Conservation (phyloP, 2,888 invertebrate species). For the Meta bourneti region DNA sequence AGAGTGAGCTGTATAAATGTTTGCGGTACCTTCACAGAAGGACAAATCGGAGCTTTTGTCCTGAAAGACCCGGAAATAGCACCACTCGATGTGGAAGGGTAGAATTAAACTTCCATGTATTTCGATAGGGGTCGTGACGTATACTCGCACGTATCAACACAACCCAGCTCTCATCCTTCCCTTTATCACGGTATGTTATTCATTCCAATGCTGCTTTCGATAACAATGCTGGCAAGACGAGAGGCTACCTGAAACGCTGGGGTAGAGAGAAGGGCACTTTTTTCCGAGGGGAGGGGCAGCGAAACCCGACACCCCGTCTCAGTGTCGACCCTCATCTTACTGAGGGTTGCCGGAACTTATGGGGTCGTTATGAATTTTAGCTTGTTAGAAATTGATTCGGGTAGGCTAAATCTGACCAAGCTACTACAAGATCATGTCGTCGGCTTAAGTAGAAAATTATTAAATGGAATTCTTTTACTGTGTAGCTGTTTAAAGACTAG, state of each 20-base stretch:
- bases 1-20: too few relatives aligned
- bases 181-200: neutral
- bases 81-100: neutral
- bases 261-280: conserved; percentile 4
- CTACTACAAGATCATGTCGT: too few relatives aligned
- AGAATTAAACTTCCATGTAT: neutral
- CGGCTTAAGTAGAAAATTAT: too few relatives aligned
- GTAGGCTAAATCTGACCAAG: too few relatives aligned
- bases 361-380: neutral
- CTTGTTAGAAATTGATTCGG: too few relatives aligned
- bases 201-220: neutral
- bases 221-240: conserved; percentile 5
- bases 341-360: conserved; percentile 22
- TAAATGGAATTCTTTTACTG: too few relatives aligned
- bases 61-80: neutral
- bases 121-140: neutral
- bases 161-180: neutral
- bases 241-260: neutral
- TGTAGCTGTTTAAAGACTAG: too few relatives aligned
- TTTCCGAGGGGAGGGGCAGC: conserved; percentile 4
- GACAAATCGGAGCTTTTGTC: neutral
- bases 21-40: neutral
- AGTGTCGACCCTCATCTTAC: conserved; percentile 5
- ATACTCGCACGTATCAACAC: neutral
- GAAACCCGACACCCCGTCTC: conserved; percentile 24